These are phyloP conservation scores for Euthynnus affinis DNA, from an alignment of 2,797 vertebrate genomes.

Conservation along the genomic window DNA sequence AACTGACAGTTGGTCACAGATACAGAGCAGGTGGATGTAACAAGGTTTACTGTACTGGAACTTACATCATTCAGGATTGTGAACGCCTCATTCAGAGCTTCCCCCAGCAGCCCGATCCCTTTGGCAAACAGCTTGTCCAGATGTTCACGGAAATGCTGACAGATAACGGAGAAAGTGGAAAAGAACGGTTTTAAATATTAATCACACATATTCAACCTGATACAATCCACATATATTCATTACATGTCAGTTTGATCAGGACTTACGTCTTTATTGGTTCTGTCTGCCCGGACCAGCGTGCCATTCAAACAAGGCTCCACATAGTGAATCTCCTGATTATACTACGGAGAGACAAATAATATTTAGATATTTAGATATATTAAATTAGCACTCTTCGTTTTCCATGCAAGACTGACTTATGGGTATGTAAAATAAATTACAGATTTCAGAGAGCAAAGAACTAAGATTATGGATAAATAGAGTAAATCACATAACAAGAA, in stretches of 20 bases:
- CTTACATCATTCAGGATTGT: conserved; percentile 95
- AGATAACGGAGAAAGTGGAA: conserved; percentile 42
- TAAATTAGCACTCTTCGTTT: neutral
- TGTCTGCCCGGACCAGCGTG: conserved; percentile 95
- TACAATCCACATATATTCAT: conserved; percentile 10
- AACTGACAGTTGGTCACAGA: conserved; percentile 16
- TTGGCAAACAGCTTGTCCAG: conserved; percentile 98
- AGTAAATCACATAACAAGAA: neutral
- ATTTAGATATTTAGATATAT: conserved; percentile 34
- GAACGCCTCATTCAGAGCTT: conserved; percentile 95
- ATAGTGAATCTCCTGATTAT: conserved; percentile 97
- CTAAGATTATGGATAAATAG: neutral
- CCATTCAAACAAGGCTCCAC: conserved; percentile 98
- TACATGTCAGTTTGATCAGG: conserved; percentile 15
- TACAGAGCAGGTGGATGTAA: neutral
- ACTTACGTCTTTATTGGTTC: conserved; percentile 97
- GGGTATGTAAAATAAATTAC: neutral
- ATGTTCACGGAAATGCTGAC: conserved; percentile 96
- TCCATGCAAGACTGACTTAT: neutral
- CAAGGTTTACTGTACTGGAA: conserved; percentile 39
- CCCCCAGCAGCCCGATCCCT: conserved; percentile 96
- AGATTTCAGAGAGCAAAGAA: neutral
- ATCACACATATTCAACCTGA: conserved; percentile 31
- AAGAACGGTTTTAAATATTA: conserved; percentile 20
- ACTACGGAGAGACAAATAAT: conserved; percentile 82